phyloP scores from a whole-genome alignment of 2,888 invertebrate species.

The Diadegma fenestrale region DNA sequence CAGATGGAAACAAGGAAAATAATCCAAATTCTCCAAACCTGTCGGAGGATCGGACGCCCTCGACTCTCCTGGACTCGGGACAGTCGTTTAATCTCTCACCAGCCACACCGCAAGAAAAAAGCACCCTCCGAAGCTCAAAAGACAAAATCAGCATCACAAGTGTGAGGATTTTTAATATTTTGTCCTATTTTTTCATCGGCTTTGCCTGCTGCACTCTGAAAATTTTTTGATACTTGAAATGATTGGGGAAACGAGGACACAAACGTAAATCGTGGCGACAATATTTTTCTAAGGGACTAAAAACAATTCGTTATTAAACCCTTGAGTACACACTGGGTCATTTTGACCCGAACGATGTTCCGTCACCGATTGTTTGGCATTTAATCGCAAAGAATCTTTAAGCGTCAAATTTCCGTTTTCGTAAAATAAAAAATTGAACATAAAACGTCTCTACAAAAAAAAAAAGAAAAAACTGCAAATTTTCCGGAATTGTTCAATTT shows the following conservation, averaged over 20 bases:
- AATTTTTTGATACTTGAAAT: neutral
- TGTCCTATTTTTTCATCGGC: constrained; percentile 13
- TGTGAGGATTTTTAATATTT: constrained; percentile 57
- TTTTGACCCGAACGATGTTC: too few relatives aligned
- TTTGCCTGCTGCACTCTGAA: neutral
- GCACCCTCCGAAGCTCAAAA: constrained; percentile 12
- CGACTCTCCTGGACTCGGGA: constrained; percentile 62
- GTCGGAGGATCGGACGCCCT: constrained; percentile 58
- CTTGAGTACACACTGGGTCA: too few relatives aligned
- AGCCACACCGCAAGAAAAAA: constrained; percentile 48
- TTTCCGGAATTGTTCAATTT: too few relatives aligned
- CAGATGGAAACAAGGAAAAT: constrained; percentile 79
- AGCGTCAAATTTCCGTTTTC: too few relatives aligned
- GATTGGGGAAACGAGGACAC: neutral
- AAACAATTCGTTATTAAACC: too few relatives aligned
- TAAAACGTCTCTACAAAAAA: neutral
- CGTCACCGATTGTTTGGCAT: too few relatives aligned
- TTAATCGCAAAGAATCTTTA: too few relatives aligned
- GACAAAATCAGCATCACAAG: constrained; percentile 68
- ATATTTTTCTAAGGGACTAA: too few relatives aligned
- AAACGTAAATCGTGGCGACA: too few relatives aligned
- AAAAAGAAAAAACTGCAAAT: neutral
- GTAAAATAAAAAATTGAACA: too few relatives aligned
- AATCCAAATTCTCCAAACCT: constrained; percentile 76
- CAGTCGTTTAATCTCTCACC: constrained; percentile 50